Base-by-base conservation (phyloP, 2,888 invertebrate species). In the Invenusta paracnida region DNA sequence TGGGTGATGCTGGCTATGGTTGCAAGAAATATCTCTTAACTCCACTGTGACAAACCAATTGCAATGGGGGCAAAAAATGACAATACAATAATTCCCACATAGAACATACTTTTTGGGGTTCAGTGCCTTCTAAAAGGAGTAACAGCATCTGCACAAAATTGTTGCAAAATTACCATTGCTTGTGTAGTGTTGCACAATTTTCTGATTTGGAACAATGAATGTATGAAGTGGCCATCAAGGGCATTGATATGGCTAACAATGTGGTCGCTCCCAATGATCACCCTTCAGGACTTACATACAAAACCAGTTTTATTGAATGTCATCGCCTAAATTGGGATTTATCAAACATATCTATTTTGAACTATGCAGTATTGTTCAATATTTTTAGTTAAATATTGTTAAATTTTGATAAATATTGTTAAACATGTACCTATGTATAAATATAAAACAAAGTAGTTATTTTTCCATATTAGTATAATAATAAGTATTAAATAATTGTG, bases 131-230 rank as follows among this genome's bases (percentile, higher is more conserved):
- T 82, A 29, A 82, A 30, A 82, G 82, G 82, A 25, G 31, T 82
- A 30, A 82, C 31, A 29, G 13, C 31, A 30, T 29, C 30, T 30
- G 30, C 29, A 11, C 29, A 82, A 82, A 11, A 82, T 29, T 29
- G 29, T 82, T 82, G 82, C 82, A 82, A 82, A 82, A 30, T 82
- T 30, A 30, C 5, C 17, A 30, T 82, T 82, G 82, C 82, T 29
- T 82, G 82, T 82, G 82, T 30, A 29, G 82, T 82, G 30, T 30
- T 82, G 30, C 82, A 82, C 82, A 82, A 82, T 82, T 82, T 82
- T 82, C 82, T 82, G n/a, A 29, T 82, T 29, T 5, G 11, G 29
- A 30, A 30, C 30, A 82, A 82, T 82, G 82, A 79, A 11, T 79
- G n/a, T 27, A 79, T 23, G 48, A 48, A 48, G 48, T 48, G 48